phyloP scores from a whole-genome alignment of 2,797 vertebrate species.

The Vultur gryphus region DNA sequence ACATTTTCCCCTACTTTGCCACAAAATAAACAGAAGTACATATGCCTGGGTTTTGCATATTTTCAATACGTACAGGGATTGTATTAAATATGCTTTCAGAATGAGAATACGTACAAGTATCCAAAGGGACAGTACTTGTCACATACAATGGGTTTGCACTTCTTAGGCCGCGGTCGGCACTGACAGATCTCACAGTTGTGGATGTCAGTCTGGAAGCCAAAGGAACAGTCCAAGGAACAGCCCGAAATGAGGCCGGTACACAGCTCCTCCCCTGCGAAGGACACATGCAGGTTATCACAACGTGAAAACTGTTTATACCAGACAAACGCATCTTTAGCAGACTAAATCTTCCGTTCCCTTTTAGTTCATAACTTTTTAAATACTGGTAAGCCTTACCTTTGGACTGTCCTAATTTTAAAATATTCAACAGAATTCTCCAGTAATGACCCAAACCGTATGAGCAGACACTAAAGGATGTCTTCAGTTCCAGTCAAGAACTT shows the following conservation, averaged over 20 bases:
- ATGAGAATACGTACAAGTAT: conserved; percentile 81
- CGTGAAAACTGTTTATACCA: not conserved
- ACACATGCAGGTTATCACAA: not conserved
- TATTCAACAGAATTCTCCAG: not conserved
- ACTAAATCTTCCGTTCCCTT: not conserved
- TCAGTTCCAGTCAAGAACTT: not conserved
- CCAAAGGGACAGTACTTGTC: conserved; percentile 86
- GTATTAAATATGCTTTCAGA: not conserved
- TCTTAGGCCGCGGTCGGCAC: conserved; percentile 84
- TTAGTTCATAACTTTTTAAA: not conserved
- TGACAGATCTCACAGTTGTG: conserved; percentile 85
- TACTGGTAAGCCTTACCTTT: not conserved
- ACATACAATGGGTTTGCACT: conserved; percentile 84
- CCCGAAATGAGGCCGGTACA: conserved; percentile 77
- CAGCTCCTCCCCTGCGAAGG: conserved; percentile 80
- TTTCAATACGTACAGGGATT: not conserved
- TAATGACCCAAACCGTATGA: not conserved
- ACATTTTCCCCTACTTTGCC: not conserved
- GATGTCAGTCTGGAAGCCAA: conserved; percentile 81
- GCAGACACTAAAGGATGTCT: not conserved
- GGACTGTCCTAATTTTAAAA: not conserved
- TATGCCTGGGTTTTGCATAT: not conserved
- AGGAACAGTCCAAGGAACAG: conserved; percentile 83
- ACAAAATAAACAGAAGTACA: not conserved
- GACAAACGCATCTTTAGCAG: not conserved